Evolutionary conservation across 2,113 vertebrate species (phyloP).

Genomic region (Arenaria interpres): DNA sequence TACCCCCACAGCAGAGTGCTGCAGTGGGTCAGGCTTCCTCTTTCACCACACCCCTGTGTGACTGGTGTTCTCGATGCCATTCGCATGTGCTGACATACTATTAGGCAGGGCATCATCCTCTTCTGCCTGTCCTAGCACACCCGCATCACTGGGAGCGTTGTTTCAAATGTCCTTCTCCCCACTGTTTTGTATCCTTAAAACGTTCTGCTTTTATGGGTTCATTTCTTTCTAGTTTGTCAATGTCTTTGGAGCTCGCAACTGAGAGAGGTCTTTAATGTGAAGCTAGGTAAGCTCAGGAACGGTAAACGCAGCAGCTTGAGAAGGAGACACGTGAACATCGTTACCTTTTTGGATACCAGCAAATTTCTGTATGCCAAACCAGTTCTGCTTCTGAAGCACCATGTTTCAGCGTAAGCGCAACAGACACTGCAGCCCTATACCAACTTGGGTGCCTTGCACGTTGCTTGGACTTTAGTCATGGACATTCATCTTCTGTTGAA

Average conservation of each 20-base stretch:
- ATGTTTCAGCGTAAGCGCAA: accelerated
- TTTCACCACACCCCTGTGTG: neutral
- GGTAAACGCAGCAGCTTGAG: neutral
- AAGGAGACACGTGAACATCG: neutral
- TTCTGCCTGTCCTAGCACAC: neutral
- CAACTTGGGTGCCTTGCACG: neutral
- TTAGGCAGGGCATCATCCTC: neutral
- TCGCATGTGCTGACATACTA: accelerated
- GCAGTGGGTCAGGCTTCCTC: neutral
- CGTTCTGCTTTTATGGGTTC: neutral
- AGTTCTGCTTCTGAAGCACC: neutral
- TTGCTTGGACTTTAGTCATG: neutral
- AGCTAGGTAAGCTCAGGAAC: accelerated
- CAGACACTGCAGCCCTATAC: accelerated
- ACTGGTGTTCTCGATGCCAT: neutral
- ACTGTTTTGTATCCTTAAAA: neutral
- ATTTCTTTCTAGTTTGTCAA: neutral
- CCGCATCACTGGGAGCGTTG: neutral
- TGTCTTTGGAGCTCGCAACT: neutral
- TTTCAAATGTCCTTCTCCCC: neutral
- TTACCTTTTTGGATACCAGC: neutral
- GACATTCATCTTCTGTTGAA: accelerated
- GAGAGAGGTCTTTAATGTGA: neutral
- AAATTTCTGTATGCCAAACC: neutral
- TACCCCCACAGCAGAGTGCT: neutral